Evolutionary conservation across 2,888 invertebrate genomes (phyloP).

Genomic region (Lithophane leautieri): DNA sequence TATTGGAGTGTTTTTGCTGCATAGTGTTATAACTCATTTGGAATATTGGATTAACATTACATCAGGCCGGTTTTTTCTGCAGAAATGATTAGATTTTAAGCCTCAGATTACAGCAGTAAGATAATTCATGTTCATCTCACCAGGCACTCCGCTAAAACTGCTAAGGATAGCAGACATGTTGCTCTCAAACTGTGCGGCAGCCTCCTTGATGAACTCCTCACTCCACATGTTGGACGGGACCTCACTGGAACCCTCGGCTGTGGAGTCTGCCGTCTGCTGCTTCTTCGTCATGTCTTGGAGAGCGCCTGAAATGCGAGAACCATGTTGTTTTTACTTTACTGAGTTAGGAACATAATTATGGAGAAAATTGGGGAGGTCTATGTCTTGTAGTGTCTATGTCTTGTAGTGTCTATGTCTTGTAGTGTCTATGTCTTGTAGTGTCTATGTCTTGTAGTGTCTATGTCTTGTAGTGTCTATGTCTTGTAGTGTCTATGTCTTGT

Average conservation of each 20-base stretch:
- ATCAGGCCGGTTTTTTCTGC: not conserved
- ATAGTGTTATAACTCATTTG: not conserved
- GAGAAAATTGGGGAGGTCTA: no score
- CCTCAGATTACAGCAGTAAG: not conserved
- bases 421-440: no score
- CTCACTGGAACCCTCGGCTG: conserved; percentile 68
- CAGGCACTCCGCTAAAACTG: conserved; percentile 85
- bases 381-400: no score
- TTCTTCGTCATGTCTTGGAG: conserved; percentile 88
- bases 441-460: no score
- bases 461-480: no score
- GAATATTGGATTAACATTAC: not conserved
- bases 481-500: no score
- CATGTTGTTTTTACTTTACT: no score
- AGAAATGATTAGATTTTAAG: not conserved
- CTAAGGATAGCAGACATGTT: conserved; percentile 91
- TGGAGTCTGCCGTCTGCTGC: conserved; percentile 56
- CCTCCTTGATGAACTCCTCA: conserved; percentile 93
- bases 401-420: no score
- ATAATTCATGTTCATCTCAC: conserved; percentile 65
- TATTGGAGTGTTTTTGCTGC: no score
- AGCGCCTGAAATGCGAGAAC: conserved; percentile 88
- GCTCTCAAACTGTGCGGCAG: conserved; percentile 93
- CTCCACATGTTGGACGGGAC: conserved; percentile 91
- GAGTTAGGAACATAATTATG: no score